Evolutionary conservation across 2,888 invertebrate genomes (phyloP), one percentile per base, ranked within the genome.

Genomic region (Rhagophthalmus giganteus): DNA sequence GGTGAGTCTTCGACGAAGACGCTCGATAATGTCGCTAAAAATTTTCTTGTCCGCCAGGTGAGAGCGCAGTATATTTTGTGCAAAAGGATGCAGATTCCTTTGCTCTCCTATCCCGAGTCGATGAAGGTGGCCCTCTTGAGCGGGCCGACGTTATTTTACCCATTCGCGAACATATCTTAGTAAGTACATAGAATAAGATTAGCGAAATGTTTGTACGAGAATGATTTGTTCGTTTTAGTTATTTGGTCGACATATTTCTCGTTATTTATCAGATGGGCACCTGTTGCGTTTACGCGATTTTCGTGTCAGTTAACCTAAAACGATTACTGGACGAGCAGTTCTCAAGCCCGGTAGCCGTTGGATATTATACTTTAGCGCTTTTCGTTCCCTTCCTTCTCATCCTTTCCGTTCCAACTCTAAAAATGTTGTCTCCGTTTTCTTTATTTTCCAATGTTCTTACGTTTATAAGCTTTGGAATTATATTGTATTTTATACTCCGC

Each of bases 211-310:
- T 26, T n/a, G n/a, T n/a, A n/a, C n/a, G n/a, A n/a, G 12, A 41
- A 25, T 13, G 4, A 12, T 2, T 20, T 73, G 2, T 70, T 61
- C 73, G 68, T 71, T 76, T n/a, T 77, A 90, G 90, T 45, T 82
- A 84, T 57, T 73, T 87, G 5, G 84, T 87, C 13, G 89, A 90
- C 68, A 75, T 78, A 0, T 90, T 90, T 66, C 78, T 90, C 2
- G 71, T 95, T 55, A 80, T 94, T 45, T 97, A 96, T 64, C 97
- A 98, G 74, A 79, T 97, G 64, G 98, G 98, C 34, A 93, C 94
- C 37, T 96, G 97, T 73, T 94, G 95, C 73, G 95, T 96, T 1
- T 98, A 98, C 74, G 88, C 94, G 13, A 90, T 97, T 0, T 98
- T 97, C 72, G 73, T 74, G 1, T 73, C 71, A 2, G 67, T 66